Conservation (phyloP, 2,113 vertebrate genomes). For the Ictalurus furcatus region DNA sequence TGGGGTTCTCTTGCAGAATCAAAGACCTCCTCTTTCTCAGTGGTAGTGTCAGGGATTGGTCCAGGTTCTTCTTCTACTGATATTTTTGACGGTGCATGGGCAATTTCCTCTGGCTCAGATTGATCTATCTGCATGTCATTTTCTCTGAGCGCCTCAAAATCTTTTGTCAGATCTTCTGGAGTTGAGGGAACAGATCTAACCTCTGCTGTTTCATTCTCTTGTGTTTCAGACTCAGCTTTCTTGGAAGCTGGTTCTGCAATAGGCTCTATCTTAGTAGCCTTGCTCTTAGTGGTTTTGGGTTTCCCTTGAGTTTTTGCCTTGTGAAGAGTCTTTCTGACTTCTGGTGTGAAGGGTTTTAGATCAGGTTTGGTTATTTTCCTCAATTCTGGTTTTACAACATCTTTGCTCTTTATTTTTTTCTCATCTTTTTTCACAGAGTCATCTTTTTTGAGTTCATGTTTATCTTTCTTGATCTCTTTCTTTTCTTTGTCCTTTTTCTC, state of each 20-base stretch:
- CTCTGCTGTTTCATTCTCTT: constrained; percentile 64
- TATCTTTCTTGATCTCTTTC: constrained; percentile 89
- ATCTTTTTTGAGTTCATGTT: constrained; percentile 77
- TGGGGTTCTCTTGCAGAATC: not conserved
- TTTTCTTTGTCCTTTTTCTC: constrained; percentile 98
- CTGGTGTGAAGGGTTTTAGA: constrained; percentile 92
- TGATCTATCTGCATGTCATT: constrained; percentile 57
- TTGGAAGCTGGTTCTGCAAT: constrained; percentile 55
- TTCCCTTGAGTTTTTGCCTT: constrained; percentile 90
- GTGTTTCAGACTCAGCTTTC: constrained; percentile 52
- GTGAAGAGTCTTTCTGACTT: constrained; percentile 93
- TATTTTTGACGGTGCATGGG: constrained; percentile 44
- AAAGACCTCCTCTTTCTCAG: constrained; percentile 15
- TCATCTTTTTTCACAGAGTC: constrained; percentile 89
- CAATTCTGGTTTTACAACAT: constrained; percentile 81
- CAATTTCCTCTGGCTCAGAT: constrained; percentile 49
- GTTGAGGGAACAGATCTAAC: constrained; percentile 74
- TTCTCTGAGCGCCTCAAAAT: constrained; percentile 81
- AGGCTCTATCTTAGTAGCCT: constrained; percentile 75
- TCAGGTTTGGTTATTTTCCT: constrained; percentile 91
- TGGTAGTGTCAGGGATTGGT: constrained; percentile 42
- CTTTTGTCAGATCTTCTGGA: constrained; percentile 85
- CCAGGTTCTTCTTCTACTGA: constrained; percentile 45
- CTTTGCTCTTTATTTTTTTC: constrained; percentile 88
- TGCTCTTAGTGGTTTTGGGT: constrained; percentile 79